Evolutionary conservation across 2,888 invertebrate genomes (phyloP), one percentile per base, ranked within the genome.

Genomic region (Cheilosia grossa): DNA sequence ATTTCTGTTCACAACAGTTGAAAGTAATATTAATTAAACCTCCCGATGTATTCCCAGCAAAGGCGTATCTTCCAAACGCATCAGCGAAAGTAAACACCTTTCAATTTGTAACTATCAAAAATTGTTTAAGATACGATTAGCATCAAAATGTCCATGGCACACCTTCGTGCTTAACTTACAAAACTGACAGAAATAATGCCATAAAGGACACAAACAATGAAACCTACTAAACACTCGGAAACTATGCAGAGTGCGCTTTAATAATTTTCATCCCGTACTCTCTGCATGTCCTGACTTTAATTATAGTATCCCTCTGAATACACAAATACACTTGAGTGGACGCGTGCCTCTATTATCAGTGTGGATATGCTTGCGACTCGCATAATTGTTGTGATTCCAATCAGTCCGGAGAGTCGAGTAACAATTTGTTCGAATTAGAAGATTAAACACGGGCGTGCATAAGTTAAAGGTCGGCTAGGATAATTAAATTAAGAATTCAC

Each of bases 401-500:
- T 79, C 74, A 42, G 44, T 2, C 30, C 33, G n/a, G 47, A 47
- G 37, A n/a, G n/a, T n/a, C 19, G 2, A 13, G 9, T 33, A 58
- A 15, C 51, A 61, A 56, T 67, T 77, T 66, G 69, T 53, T 19
- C 9, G 54, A 56, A 77, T 49, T 53, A 47, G 64, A 64, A 58
- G 59, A 53, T 17, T 17, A n/a, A 30, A 72, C 44, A 42, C 24
- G 51, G 10, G 66, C 44, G 56, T 44, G 37, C 9, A 61, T 17
- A 47, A 73, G 63, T 63, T 67, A 73, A 63, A 64, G 69, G 79
- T 69, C 74, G 67, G 63, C 47, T 58, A 1, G 17, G 69, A 79
- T 79, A 74, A 74, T 59, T 63, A 74, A 74, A 83, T 79, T 79
- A 83, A 69, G 74, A 69, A 83, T 83, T 83, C 82, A 83, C 82